These are phyloP conservation scores for Cnemophilus loriae DNA, from an alignment of 2,113 vertebrate genomes.

Conservation along the genomic window DNA sequence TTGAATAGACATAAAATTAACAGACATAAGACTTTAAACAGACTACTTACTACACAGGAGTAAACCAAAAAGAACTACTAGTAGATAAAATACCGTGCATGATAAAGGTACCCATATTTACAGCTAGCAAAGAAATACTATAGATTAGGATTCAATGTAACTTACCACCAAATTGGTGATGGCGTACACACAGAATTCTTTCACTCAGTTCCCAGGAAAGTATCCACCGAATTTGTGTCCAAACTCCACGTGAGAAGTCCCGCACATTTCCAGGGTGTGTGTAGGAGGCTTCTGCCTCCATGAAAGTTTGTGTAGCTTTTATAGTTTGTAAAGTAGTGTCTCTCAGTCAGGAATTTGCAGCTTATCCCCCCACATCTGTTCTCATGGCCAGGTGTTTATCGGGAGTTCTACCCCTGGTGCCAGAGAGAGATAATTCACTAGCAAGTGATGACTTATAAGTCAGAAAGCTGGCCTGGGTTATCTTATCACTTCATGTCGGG, in stretches of 20 bases:
- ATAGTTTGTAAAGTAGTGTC: neutral
- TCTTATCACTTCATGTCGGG: accelerated
- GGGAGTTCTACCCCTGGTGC: neutral
- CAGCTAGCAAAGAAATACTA: neutral
- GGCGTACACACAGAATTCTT: neutral
- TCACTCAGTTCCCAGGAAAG: neutral
- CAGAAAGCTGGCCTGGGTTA: neutral
- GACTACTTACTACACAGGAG: neutral
- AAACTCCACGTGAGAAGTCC: neutral
- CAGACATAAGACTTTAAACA: neutral
- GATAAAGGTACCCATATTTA: neutral
- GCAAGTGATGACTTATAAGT: neutral
- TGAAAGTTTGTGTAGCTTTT: neutral
- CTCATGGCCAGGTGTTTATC: neutral
- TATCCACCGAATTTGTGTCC: neutral
- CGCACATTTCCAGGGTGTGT: neutral
- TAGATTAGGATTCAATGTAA: neutral
- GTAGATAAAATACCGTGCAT: neutral
- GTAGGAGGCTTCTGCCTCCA: neutral
- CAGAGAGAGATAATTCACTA: neutral
- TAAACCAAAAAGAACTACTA: neutral
- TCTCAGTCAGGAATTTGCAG: neutral
- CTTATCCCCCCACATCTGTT: neutral
- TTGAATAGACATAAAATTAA: neutral
- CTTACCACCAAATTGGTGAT: neutral